Conservation (phyloP, 2,113 vertebrate species). For the Strigops habroptila region DNA sequence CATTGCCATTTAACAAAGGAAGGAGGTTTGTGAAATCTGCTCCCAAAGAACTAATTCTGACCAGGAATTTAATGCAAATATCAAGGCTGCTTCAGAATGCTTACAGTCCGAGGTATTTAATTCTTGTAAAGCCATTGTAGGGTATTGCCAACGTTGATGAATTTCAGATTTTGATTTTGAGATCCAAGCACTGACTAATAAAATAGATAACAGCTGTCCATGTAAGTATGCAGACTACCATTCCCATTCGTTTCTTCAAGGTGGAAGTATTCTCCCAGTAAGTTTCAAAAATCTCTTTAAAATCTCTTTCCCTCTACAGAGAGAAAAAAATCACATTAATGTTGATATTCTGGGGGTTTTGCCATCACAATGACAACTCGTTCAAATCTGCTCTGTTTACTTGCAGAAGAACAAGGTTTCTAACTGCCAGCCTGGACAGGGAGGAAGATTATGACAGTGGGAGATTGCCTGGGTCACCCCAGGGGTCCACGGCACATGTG, state of each 20-base stretch:
- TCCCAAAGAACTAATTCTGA: neutral
- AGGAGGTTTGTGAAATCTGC: neutral
- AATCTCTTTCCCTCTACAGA: neutral
- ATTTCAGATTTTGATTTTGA: conserved; percentile 16
- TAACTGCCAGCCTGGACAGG: neutral
- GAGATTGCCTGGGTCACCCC: neutral
- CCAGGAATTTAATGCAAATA: neutral
- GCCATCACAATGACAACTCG: neutral
- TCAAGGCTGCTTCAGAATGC: neutral
- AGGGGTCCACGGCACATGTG: neutral
- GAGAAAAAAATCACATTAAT: neutral
- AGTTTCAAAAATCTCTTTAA: neutral
- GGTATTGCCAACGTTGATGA: neutral
- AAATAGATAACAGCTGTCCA: conserved; percentile 34
- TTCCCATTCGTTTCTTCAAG: neutral
- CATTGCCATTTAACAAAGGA: neutral
- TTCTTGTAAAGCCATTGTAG: neutral
- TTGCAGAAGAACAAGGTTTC: neutral
- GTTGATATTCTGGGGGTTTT: neutral
- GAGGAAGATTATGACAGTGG: neutral
- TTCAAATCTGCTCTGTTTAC: neutral
- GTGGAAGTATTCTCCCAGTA: neutral
- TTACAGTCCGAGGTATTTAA: neutral
- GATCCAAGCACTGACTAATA: conserved; percentile 28
- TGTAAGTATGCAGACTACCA: neutral